phyloP scores from a whole-genome alignment of 2,888 invertebrate genomes.

The Octodonta nipae region DNA sequence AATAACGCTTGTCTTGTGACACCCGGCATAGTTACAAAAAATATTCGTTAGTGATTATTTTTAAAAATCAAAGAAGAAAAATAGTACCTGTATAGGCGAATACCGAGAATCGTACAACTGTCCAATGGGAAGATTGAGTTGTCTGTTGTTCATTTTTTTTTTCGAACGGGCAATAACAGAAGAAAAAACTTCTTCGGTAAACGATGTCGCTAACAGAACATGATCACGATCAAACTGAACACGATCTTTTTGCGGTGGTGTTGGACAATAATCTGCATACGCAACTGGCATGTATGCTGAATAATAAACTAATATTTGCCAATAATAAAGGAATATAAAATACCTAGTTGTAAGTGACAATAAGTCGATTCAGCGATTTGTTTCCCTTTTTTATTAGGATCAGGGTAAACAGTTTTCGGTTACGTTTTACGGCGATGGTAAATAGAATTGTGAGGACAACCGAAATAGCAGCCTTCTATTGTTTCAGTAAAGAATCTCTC shows the following conservation, averaged over 20 bases:
- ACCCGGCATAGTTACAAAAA: neutral
- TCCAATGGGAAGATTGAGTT: slow-evolving; percentile 15
- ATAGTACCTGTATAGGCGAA: slow-evolving; percentile 25
- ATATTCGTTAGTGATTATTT: no score
- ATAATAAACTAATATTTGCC: slow-evolving; percentile 17
- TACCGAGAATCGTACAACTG: slow-evolving; percentile 24
- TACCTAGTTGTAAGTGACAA: neutral
- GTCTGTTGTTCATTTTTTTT: slow-evolving; percentile 9
- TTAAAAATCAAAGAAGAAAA: no score
- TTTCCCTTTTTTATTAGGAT: no score
- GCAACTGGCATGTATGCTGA: slow-evolving; percentile 7
- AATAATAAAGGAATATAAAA: neutral
- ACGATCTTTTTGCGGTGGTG: neutral
- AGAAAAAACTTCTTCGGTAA: neutral
- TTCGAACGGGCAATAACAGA: slow-evolving; percentile 1
- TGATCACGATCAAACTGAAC: slow-evolving; percentile 1
- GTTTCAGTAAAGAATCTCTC: no score
- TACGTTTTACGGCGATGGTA: no score
- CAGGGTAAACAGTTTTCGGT: no score
- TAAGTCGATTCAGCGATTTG: no score
- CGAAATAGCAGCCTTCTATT: no score
- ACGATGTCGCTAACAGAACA: slow-evolving; percentile 3
- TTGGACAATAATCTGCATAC: slow-evolving; percentile 3
- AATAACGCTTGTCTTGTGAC: no score
- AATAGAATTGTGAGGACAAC: no score